Evolutionary conservation across 2,888 invertebrate genomes (phyloP).

Genomic region (Strigamia transsilvanica): DNA sequence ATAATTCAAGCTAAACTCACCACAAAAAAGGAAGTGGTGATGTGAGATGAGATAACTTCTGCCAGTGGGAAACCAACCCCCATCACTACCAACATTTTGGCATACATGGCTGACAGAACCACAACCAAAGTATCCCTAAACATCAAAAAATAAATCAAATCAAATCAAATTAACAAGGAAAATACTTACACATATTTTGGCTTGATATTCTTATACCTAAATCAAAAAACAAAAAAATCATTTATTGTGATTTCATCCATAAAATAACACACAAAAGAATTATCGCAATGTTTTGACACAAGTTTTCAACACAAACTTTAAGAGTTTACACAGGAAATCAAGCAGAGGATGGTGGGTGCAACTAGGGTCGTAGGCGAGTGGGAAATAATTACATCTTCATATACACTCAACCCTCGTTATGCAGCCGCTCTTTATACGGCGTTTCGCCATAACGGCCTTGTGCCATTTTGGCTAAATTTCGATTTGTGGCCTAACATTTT

Average conservation of each 20-base stretch:
- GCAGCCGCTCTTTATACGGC: no score
- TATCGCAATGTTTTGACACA: not conserved
- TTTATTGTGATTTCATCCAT: no score
- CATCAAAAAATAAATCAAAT: not conserved
- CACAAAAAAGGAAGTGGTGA: slow-evolving; percentile 93
- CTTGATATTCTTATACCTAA: not conserved
- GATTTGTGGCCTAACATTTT: no score
- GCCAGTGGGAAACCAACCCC: slow-evolving; percentile 95
- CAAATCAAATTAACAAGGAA: not conserved
- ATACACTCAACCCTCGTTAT: no score
- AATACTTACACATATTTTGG: slow-evolving; percentile 11
- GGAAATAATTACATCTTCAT: no score
- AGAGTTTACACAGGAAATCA: slow-evolving; percentile 9
- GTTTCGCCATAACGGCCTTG: no score
- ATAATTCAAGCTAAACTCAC: slow-evolving; percentile 66
- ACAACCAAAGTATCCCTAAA: slow-evolving; percentile 82
- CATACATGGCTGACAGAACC: slow-evolving; percentile 92
- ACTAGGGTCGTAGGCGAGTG: not conserved
- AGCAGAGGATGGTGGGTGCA: not conserved
- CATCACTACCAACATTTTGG: slow-evolving; percentile 91
- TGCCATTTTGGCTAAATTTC: no score
- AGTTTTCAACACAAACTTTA: slow-evolving; percentile 17
- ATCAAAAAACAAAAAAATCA: not conserved
- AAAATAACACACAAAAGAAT: not conserved
- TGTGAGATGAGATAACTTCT: slow-evolving; percentile 92